Base-by-base conservation (phyloP, 2,888 invertebrate species). In the Lydus trimaculatus region DNA sequence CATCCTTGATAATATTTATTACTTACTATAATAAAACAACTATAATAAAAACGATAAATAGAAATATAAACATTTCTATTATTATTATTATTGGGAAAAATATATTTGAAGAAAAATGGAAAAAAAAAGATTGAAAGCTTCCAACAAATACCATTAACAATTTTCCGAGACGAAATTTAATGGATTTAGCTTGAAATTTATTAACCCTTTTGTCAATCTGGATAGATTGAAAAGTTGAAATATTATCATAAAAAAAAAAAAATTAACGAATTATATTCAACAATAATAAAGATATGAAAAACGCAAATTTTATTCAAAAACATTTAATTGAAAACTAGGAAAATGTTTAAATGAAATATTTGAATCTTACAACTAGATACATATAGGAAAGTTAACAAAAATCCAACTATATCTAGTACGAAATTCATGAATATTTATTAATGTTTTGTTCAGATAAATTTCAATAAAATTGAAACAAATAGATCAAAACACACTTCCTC, bases 371-470 rank as follows among this genome's bases (percentile, higher is more conserved):
- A 3, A 43, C 43, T 17, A 43, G 5, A n/a, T n/a, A n/a, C n/a
- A n/a, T n/a, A n/a, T n/a, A n/a, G 17, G 43, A 43, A n/a, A 43
- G 6, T 7, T 43, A 43, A 43, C 43, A 48, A 43, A 11, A 48
- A 9, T 28, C 28, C 2, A 2, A 28, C 28, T 28, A 28, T 28
- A 28, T 28, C 9, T 11, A 20, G 9, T 20, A 17, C 20, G 20
- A 20, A 56, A 56, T n/a, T 15, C 56, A 56, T 25, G 56, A 56
- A 56, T 56, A 56, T 56, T 56, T 56, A 56, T 56, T 9, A 25
- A 13, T 13, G 13, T 56, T 56, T 23, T 48, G 20, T 48, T 9
- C 7, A 20, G 20, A 17, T 48, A 9, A 48, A 48, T 48, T 48
- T 20, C 48, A 48, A 23, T 23, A 28, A 25, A 25, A 7, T 25